Base-by-base conservation (phyloP, 2,113 vertebrate genomes). In the Saimiri boliviensis region DNA sequence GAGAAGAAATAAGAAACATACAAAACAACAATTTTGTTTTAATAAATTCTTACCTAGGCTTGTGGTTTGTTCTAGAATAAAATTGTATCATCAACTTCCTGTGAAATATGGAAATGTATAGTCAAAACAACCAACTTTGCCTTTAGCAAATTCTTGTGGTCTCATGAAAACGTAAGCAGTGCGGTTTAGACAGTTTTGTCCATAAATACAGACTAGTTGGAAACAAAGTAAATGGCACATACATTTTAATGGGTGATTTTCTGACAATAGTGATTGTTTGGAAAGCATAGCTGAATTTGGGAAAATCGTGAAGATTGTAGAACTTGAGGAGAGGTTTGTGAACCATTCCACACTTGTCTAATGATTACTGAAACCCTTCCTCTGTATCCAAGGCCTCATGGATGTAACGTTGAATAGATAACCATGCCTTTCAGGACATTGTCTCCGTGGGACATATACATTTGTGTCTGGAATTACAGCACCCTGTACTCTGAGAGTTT, bases 181-280 rank as follows among this genome's bases (percentile, higher is more conserved):
- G 40, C 49, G 42, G 32, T 95, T 96, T 94, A 93, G 93, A 81
- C 86, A 94, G 19, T 91, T 92, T 81, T 93, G 73, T 93, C 86
- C 93, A 63, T 96, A 96, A 96, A 96, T 89, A 92, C 83, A 93
- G 80, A 96, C 89, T 84, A 80, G 89, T 95, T 95, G 93, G 85
- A 95, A 95, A 85, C 42, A 93, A 97, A 94, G 94, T 97, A 84
- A 66, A 84, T 84, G 35, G 60, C 14, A 77, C 86, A 96, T 93
- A 89, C 63, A 93, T 95, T 97, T 87, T 95, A 96, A 93, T 92
- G 93, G 42, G 74, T 35, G 45, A 95, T 87, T 94, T 54, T 35
- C 52, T 90, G 83, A 82, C 73, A 91, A 40, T 52, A 88, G 40
- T 86, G 66, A 95, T 96, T 91, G 37, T 13, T 87, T 89, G 79